Evolutionary conservation across 2,113 vertebrate genomes (phyloP), one percentile per base, ranked within the genome.

Genomic region (Actinemys pallida): DNA sequence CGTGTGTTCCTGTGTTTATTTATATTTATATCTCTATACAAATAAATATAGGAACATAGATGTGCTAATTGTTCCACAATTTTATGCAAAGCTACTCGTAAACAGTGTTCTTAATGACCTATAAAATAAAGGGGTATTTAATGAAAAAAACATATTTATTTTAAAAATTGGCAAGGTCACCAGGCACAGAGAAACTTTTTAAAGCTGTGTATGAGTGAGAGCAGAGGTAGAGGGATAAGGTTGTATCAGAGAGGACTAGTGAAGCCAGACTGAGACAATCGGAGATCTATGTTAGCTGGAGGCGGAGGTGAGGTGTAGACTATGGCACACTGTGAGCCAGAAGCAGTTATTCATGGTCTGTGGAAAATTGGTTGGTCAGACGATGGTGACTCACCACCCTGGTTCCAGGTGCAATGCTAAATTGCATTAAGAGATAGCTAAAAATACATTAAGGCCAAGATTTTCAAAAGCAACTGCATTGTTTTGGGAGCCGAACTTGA

Each of bases 401-500:
- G 11, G 31, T 82, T 95, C 79, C 62, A 35, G 20, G 39, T 50
- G 2, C 56, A 57, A 7, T 29, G 10, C 45, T 24, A 81, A 9
- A 12, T 0, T 76, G 39, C 59, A 11, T 27, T 84, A 94, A 89
- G 3, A 86, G 82, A 56, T 11, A 53, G 59, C 84, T 88, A 88
- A 93, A 95, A 94, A 83, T 1, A 0, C 5, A 88, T 20, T 56
- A 78, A 81, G 35, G n/a, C 69, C 69, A 42, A 42, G n/a, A 75
- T 75, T 75, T 59, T 89, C 79, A 96, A 81, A 86, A 78, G 24
- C 10, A 94, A 50, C 72, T 84, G 0, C 10, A 85, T 39, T 92
- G 89, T 42, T 82, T 87, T 87, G 82, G 81, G 20, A 94, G 39
- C 6, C 14, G 81, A 93, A 93, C 81, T 62, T 39, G 92, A 91